Conservation (phyloP, 2,797 vertebrate species). For the Liparis tanakae region DNA sequence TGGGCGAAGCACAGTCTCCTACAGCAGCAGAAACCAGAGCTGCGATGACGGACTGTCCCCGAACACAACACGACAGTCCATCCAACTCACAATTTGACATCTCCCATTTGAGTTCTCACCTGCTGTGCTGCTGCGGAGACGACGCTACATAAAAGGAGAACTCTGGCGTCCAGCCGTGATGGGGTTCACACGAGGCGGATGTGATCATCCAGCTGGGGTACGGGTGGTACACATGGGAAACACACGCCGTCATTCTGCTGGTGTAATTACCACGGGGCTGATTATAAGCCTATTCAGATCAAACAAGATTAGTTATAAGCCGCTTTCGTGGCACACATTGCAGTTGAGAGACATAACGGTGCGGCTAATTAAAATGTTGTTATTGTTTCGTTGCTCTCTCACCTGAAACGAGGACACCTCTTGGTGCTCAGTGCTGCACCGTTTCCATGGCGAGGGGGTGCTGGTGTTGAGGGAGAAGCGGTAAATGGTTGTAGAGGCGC, state of each 20-base stretch:
- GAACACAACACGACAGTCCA: constrained; percentile 25
- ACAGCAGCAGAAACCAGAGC: constrained; percentile 22
- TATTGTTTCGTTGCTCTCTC: constrained; percentile 30
- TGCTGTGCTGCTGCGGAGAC: constrained; percentile 88
- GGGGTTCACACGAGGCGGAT: constrained; percentile 87
- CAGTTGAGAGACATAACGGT: constrained; percentile 11
- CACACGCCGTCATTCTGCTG: constrained; percentile 95
- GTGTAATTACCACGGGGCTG: constrained; percentile 95
- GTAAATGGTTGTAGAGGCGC: constrained; percentile 86
- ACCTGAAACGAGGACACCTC: constrained; percentile 96
- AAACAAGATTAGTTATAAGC: constrained; percentile 52
- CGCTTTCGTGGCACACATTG: constrained; percentile 26
- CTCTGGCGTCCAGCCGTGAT: constrained; percentile 91
- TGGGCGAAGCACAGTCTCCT: constrained; percentile 96
- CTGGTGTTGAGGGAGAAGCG: constrained; percentile 92
- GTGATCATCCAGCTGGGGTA: constrained; percentile 97
- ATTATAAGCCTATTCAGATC: constrained; percentile 89
- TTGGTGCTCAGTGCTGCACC: constrained; percentile 83
- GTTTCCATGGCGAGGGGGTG: constrained; percentile 88
- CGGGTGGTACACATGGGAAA: constrained; percentile 93
- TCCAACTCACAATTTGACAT: not conserved
- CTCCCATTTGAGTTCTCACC: constrained; percentile 77
- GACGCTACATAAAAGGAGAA: constrained; percentile 94
- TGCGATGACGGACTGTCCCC: constrained; percentile 21
- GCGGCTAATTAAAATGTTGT: not conserved